A percentile compares a stretch with the other conserved stretches of the same genome.
These are phyloP conservation scores for Gnathonemus longibarbis DNA, from an alignment of 2,113 vertebrate species.

Conservation along the genomic window DNA sequence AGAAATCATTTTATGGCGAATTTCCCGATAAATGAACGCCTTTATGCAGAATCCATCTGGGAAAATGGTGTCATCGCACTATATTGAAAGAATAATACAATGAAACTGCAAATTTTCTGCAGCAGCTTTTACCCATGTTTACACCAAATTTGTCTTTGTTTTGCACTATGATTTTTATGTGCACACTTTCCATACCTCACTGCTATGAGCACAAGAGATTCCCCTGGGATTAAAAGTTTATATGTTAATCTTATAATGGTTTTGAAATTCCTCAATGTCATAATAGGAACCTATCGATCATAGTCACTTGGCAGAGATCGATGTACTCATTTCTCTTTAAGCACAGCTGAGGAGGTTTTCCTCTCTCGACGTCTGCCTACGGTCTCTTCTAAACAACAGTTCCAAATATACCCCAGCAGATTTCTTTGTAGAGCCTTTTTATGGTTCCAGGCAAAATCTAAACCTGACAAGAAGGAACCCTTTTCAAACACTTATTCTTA, in stretches of 20 bases:
- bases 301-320: neutral
- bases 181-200: neutral
- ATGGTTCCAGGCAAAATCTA: neutral
- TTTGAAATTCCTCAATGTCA: neutral
- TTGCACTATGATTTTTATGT: neutral
- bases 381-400: neutral
- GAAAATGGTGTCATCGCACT: neutral
- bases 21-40: neutral
- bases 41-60: neutral
- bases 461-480: neutral
- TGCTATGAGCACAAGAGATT: neutral
- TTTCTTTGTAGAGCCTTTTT: neutral
- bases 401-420: neutral
- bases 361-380: neutral
- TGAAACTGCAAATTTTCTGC: neutral
- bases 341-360: neutral
- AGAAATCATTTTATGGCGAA: neutral
- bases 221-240: neutral
- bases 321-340: neutral
- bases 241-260: neutral
- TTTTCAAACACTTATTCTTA: neutral
- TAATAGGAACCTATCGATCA: neutral
- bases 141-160: neutral
- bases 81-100: neutral
- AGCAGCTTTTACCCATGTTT: neutral